Percentiles rank a stretch among this genome's conserved stretches.
Conservation (phyloP, 2,888 invertebrate genomes). For the Drosophila neotestacea region DNA sequence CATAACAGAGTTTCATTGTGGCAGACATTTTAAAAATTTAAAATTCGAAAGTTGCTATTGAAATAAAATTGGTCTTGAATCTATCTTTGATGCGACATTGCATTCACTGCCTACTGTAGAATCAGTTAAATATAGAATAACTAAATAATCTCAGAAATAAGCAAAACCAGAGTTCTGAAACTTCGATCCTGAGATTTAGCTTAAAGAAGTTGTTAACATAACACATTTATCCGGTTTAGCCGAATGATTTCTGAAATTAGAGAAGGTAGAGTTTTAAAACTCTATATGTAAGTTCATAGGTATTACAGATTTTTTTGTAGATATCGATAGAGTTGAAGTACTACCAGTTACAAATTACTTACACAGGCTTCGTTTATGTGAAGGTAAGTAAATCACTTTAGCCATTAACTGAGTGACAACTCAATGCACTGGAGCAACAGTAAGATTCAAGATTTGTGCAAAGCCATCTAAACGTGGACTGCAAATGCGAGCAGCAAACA, state of each 20-base stretch:
- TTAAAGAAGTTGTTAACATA: too few species aligned
- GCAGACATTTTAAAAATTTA: constrained; percentile 22
- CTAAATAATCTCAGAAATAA: background rate
- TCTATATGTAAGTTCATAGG: background rate
- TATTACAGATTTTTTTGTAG: too few species aligned
- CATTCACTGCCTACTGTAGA: background rate
- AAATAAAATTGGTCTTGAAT: background rate
- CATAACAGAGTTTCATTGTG: background rate
- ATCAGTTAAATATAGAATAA: too few species aligned
- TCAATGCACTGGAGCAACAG: constrained; percentile 21
- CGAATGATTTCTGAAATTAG: too few species aligned
- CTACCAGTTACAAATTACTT: background rate
- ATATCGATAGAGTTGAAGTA: background rate
- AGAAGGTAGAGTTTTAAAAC: too few species aligned
- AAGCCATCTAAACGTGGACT: background rate
- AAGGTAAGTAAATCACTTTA: constrained; percentile 33
- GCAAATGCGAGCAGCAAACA: constrained; percentile 25
- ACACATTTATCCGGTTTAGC: too few species aligned
- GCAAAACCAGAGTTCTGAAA: background rate
- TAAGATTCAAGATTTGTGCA: constrained; percentile 18
- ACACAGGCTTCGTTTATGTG: background rate
- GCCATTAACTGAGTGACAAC: constrained; percentile 34
- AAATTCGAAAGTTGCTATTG: background rate
- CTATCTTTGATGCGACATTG: background rate
- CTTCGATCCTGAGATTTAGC: background rate